phyloP scores from a whole-genome alignment of 1,140 invertebrate genomes.

The Diorhabda carinulata region DNA sequence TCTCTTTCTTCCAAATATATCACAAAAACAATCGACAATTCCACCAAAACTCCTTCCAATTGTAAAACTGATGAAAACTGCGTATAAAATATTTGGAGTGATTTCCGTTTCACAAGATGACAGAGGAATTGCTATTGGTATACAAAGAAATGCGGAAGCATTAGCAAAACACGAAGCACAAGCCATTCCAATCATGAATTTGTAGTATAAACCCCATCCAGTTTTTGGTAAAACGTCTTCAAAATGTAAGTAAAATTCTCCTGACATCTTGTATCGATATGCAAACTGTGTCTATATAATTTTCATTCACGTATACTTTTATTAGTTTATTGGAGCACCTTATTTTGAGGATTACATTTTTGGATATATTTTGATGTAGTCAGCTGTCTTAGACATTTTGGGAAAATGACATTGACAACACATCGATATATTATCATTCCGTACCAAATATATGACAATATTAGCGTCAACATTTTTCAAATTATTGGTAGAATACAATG shows the following conservation, averaged over 20 bases:
- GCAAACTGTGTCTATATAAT: too few relatives aligned
- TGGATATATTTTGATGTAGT: too few relatives aligned
- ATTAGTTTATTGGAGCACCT: too few relatives aligned
- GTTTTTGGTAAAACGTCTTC: conserved; percentile 15
- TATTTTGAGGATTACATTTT: too few relatives aligned
- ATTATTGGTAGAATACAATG: too few relatives aligned
- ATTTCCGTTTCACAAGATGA: conserved; percentile 12
- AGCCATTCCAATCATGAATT: conserved; percentile 17
- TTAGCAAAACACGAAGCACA: conserved; percentile 9
- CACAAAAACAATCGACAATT: conserved; percentile 26
- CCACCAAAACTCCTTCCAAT: conserved; percentile 37
- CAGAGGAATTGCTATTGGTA: conserved; percentile 9
- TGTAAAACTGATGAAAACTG: conserved; percentile 10
- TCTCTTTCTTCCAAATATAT: conserved; percentile 37
- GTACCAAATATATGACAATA: too few relatives aligned
- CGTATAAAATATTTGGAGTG: conserved; percentile 3
- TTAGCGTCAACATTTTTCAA: too few relatives aligned
- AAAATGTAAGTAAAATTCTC: neutral
- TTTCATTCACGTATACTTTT: too few relatives aligned
- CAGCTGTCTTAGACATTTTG: too few relatives aligned
- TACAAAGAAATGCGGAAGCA: conserved; percentile 1
- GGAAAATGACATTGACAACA: too few relatives aligned
- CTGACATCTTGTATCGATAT: too few relatives aligned
- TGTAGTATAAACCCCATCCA: conserved; percentile 18
- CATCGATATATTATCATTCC: too few relatives aligned